Conservation (phyloP, 2,888 invertebrate species). For the Boloria selene region DNA sequence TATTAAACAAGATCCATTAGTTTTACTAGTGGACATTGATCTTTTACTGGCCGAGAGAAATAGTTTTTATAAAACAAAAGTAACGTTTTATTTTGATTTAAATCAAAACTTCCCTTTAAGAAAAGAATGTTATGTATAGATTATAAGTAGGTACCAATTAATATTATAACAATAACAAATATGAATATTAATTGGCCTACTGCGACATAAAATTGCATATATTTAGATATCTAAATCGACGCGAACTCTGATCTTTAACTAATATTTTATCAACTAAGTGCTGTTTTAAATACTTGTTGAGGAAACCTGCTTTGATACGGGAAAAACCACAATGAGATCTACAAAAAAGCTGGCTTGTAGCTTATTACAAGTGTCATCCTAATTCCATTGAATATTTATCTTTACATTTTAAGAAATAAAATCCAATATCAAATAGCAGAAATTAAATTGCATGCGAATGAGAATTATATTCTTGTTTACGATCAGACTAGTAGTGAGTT, state of each 20-base stretch:
- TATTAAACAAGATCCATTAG: too few relatives aligned
- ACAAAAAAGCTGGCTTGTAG: conserved; percentile 13
- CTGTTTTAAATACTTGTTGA: conserved; percentile 11
- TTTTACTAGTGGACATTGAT: too few relatives aligned
- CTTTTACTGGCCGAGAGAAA: too few relatives aligned
- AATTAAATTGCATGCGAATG: conserved; percentile 4
- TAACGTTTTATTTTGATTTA: too few relatives aligned
- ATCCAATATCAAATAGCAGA: conserved; percentile 2
- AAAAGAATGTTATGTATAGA: too few relatives aligned
- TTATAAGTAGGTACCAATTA: too few relatives aligned
- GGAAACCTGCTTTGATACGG: conserved; percentile 47
- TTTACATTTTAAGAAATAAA: not conserved
- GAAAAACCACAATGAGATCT: conserved; percentile 46
- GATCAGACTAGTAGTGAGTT: conserved; percentile 31
- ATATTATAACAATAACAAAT: too few relatives aligned
- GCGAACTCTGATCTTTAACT: conserved; percentile 38
- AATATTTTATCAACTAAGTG: conserved; percentile 9
- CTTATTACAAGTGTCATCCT: conserved; percentile 14
- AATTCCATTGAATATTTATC: not conserved
- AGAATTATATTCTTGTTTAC: conserved; percentile 34
- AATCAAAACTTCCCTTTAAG: too few relatives aligned
- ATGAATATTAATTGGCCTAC: not conserved
- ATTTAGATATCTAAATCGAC: not conserved
- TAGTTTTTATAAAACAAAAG: too few relatives aligned
- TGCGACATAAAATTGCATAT: not conserved